Evolutionary conservation across 2,888 invertebrate genomes (phyloP).

Genomic region (Sesia apiformis): DNA sequence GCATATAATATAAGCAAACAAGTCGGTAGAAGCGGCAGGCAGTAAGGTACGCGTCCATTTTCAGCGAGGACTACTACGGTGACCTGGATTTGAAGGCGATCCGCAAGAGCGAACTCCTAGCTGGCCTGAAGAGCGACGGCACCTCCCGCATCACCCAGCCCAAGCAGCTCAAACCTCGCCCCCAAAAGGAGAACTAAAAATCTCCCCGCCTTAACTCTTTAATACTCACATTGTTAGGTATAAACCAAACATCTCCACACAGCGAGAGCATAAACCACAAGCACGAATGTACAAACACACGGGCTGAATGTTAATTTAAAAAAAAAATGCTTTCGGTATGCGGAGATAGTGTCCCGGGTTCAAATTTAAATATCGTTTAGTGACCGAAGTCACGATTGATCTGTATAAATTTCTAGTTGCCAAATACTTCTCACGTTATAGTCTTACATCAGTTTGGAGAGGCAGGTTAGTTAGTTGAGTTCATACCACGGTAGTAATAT

Average conservation of each 20-base stretch:
- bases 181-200: constrained; percentile 70
- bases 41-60: constrained; percentile 71
- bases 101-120: constrained; percentile 93
- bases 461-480: constrained; percentile 49
- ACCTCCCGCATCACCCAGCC: constrained; percentile 49
- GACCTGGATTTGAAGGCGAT: constrained; percentile 95
- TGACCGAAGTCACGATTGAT: constrained; percentile 49
- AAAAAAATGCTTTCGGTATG: constrained; percentile 36
- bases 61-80: constrained; percentile 97
- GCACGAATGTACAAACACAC: constrained; percentile 10
- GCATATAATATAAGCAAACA: constrained; percentile 33
- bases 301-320: constrained; percentile 18
- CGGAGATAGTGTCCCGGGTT: constrained; percentile 45
- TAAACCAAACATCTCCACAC: constrained; percentile 31
- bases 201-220: constrained; percentile 38
- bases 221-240: constrained; percentile 56
- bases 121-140: constrained; percentile 81
- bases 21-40: constrained; percentile 43
- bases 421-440: constrained; percentile 62
- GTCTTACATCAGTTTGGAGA: constrained; percentile 52
- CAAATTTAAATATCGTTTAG: constrained; percentile 44
- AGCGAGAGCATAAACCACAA: constrained; percentile 29
- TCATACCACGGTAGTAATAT: constrained; percentile 56
- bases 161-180: constrained; percentile 73
- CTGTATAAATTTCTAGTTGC: constrained; percentile 67